Base-by-base conservation (phyloP, 2,113 vertebrate species). In the Phycodurus eques region DNA sequence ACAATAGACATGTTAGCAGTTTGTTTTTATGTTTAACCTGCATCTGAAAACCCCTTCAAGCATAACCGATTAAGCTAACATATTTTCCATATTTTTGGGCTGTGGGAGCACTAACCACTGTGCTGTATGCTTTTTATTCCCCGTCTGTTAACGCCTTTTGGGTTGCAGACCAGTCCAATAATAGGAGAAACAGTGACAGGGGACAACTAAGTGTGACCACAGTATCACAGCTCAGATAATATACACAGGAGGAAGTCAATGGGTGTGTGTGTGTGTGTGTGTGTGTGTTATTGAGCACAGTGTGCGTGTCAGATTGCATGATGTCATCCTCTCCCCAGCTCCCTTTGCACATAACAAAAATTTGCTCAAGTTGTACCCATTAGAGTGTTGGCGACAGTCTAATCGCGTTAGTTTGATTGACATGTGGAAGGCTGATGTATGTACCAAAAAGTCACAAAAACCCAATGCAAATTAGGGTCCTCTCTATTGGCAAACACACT, bases 201-300 rank as follows among this genome's bases (percentile, higher is more conserved):
- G 82, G 81, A 86, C 81, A 82, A 85, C 80, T 71, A 91, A 91
- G 87, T 71, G 77, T 85, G 86, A 86, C 87, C 82, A 44, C 78
- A 44, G 79, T 49, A 84, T 90, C 89, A 88, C 86, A 91, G 83
- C 69, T 53, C 81, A 78, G 83, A 91, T 92, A 92, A 90, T 82
- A 91, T 83, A 84, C 81, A 51, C 71, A 66, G 20, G 14, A 43
- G 66, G 75, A 33, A 39, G 44, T 51, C 51, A 73, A 61, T 33
- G 27, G 22, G 67, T 43, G 68, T 69, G 71, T 63, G 56, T 31
- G 59, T 66, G 35, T 72, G 35, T 72, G 22, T 33, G 70, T 60
- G 79, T 42, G 62, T 56, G 79, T 22, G 51, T 39, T 57, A 60
- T 53, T 67, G 44, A 33, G 65, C 22, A 49, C 54, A 31, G 42